A percentile compares a stretch with the other conserved stretches of the same genome.
These are phyloP conservation scores for Nothura maculosa DNA, from an alignment of 2,797 vertebrate species.

Conservation along the genomic window DNA sequence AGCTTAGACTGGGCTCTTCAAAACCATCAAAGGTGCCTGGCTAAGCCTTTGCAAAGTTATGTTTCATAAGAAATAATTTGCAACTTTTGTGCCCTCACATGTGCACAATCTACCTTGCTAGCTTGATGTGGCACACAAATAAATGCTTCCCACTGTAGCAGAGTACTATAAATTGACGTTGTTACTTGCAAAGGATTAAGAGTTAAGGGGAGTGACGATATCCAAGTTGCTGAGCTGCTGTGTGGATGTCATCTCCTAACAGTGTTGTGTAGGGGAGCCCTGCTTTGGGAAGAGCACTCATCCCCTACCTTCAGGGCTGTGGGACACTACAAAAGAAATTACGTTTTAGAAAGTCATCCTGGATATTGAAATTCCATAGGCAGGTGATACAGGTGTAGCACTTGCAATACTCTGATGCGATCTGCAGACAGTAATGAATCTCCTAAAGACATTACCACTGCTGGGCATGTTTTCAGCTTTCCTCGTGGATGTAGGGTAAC, in stretches of 20 bases:
- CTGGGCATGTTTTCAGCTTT: not conserved
- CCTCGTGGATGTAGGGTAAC: not conserved
- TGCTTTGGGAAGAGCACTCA: not conserved
- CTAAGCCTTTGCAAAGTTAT: conserved; percentile 21
- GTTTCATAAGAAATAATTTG: not conserved
- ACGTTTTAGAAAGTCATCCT: not conserved
- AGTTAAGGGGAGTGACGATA: not conserved
- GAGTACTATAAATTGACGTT: not conserved
- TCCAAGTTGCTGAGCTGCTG: not conserved
- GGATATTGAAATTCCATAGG: not conserved
- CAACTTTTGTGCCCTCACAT: not conserved
- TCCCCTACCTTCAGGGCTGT: not conserved
- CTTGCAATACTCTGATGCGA: not conserved
- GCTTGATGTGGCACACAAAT: not conserved
- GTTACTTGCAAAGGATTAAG: not conserved
- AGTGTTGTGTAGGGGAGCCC: not conserved
- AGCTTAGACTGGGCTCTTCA: conserved; percentile 49
- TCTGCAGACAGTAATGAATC: not conserved
- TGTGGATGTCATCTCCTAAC: not conserved
- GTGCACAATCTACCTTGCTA: not conserved
- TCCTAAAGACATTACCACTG: not conserved
- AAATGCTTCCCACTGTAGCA: accelerated
- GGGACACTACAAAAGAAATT: not conserved
- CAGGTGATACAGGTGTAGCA: not conserved
- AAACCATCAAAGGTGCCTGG: not conserved